Evolutionary conservation across 1,140 invertebrate genomes (phyloP), one percentile per base, ranked within the genome.

Genomic region (Pseudobourletiella spinata): DNA sequence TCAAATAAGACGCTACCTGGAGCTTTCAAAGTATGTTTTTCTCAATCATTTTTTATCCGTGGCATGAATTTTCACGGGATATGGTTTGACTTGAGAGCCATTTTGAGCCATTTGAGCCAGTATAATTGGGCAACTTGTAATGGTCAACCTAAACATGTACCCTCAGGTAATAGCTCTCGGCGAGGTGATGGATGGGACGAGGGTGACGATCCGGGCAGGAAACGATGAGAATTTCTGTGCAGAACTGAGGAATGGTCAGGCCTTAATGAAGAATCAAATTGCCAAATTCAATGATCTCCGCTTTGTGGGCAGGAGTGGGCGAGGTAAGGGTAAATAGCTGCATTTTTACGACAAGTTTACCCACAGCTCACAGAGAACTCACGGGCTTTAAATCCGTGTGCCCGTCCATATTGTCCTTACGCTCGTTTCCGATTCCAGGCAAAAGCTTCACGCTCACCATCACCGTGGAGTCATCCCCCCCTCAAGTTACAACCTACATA

Each of bases 361-460:
- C n/a, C n/a, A n/a, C n/a, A n/a, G n/a, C n/a, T n/a, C n/a, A n/a
- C n/a, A n/a, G n/a, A n/a, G n/a, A n/a, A n/a, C n/a, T n/a, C n/a
- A n/a, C n/a, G n/a, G n/a, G n/a, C n/a, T n/a, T n/a, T n/a, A n/a
- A n/a, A n/a, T n/a, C n/a, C n/a, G n/a, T n/a, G n/a, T n/a, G n/a
- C n/a, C n/a, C n/a, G n/a, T n/a, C n/a, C n/a, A n/a, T n/a, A n/a
- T n/a, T 48, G 14, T 44, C 11, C 48, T 59, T 11, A 24, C 14
- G 3, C 18, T 39, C n/a, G 8, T 39, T 39, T 8, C 8, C 32
- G n/a, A 28, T 61, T 57, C n/a, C 83, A 96, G 94, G 94, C 54
- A 98, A 98, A 77, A 97, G 91, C 71, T 98, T 99, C 76, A 95
- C 92, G 48, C 76, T 98, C 71, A 97, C 93, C 68, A 98, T 99